Base-by-base conservation (phyloP, 2,797 vertebrate species). In the Saxicola maurus region DNA sequence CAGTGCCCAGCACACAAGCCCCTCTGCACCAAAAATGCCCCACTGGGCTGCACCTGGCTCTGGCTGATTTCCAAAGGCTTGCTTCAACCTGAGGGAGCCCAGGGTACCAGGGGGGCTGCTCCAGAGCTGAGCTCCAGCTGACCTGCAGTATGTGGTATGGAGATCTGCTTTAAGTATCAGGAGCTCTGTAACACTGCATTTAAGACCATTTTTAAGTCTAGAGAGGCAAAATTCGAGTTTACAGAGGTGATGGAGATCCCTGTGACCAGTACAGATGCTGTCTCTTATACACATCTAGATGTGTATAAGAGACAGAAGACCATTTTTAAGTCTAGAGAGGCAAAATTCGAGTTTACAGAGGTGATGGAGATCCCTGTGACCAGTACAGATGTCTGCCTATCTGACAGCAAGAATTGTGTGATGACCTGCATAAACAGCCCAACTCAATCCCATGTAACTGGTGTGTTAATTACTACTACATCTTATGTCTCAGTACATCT, bases 1-100 rank as follows among this genome's bases (percentile, higher is more conserved):
- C 53, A 35, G 45, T 2, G 4, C 28, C 55, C 12, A 6, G 13
- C 21, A 3, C 7, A 2, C 1, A 0, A 19, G 13, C 3, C 19
- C 30, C 30, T 74, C n/a, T 12, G 64, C 64, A 57, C 38, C 2
- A 53, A 33, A 78, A 67, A 12, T 3, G n/a, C 5, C 31, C 38
- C 37, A 13, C 4, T 1, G 2, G 16, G 25, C 13, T 30, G 48
- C 13, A 18, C 11, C 1, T 3, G 15, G n/a, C 19, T 61, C 18
- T 35, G 43, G 18, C 28, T 33, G 21, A 4, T 67, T 62, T 33
- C 37, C 11, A 13, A 84, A 37, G 48, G 13, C 15, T 88, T 0
- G 0, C 21, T 68, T 75, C 61, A 62, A 11, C 8, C 20, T 42
- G n/a, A 65, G 46, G 59, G 67, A 67, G 48, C 28, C 11, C 43